A percentile compares a stretch with the other conserved stretches of the same genome.
Conservation (phyloP, 2,888 invertebrate species). For the Dexiosoma caninum region DNA sequence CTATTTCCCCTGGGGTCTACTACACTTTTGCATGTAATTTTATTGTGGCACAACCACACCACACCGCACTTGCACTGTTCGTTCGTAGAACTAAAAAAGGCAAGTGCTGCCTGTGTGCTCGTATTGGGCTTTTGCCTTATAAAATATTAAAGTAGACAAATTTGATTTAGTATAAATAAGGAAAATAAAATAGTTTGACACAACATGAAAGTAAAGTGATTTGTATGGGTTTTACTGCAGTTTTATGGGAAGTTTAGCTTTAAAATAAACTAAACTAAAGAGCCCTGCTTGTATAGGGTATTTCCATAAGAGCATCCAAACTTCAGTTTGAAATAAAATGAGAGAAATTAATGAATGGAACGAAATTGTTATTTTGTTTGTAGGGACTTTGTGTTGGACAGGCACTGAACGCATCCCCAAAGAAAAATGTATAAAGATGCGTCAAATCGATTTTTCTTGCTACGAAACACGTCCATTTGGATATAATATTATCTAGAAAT, state of each 20-base stretch:
- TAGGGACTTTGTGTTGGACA: too few species aligned
- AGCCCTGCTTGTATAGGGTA: too few species aligned
- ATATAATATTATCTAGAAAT: too few species aligned
- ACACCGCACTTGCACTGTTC: not conserved
- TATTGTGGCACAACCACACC: not conserved
- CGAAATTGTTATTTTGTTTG: too few species aligned
- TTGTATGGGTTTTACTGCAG: not conserved
- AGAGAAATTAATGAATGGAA: too few species aligned
- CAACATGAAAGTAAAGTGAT: not conserved
- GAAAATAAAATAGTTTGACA: conserved; percentile 22
- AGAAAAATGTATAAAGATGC: too few species aligned
- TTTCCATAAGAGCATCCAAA: too few species aligned
- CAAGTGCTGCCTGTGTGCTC: conserved; percentile 26
- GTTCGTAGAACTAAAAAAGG: not conserved
- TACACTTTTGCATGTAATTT: conserved; percentile 1
- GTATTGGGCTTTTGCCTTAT: not conserved
- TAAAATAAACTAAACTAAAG: not conserved
- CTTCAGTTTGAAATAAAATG: too few species aligned
- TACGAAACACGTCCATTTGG: too few species aligned
- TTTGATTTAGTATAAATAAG: conserved; percentile 24
- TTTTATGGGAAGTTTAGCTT: not conserved
- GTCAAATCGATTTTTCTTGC: too few species aligned
- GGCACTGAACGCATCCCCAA: too few species aligned
- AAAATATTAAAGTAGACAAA: conserved; percentile 11
- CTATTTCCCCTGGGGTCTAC: conserved; percentile 10